A percentile compares a stretch with the other conserved stretches of the same genome.
phyloP scores from a whole-genome alignment of 2,888 invertebrate genomes.

The Exocentrus adspersus region DNA sequence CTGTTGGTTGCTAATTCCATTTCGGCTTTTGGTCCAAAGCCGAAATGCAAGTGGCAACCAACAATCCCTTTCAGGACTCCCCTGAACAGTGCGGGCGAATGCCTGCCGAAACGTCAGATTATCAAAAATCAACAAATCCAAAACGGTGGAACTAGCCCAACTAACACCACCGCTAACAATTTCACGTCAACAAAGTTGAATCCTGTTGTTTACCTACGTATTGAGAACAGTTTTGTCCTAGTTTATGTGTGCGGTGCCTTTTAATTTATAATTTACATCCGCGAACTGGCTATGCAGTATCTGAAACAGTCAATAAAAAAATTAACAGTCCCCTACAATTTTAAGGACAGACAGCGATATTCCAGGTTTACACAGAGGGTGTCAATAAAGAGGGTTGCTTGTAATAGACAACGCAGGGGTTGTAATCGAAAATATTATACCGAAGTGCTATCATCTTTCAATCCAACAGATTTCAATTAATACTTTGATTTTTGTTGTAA shows the following conservation, averaged over 20 bases:
- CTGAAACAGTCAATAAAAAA: constrained; percentile 31
- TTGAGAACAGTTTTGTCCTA: not conserved
- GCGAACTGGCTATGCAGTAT: constrained; percentile 18
- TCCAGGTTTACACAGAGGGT: constrained; percentile 34
- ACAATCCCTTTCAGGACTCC: too few relatives aligned
- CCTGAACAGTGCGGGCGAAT: too few relatives aligned
- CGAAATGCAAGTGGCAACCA: too few relatives aligned
- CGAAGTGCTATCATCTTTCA: not conserved
- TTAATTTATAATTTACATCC: too few relatives aligned
- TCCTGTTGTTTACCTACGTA: not conserved
- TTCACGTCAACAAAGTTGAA: too few relatives aligned
- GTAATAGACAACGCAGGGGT: constrained; percentile 27
- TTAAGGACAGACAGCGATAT: constrained; percentile 30
- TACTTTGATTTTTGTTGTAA: not conserved
- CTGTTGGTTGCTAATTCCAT: too few relatives aligned
- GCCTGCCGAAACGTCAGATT: too few relatives aligned
- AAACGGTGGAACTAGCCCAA: too few relatives aligned
- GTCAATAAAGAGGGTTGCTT: constrained; percentile 25
- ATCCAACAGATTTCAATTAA: not conserved
- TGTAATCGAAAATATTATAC: not conserved
- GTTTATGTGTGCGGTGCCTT: too few relatives aligned
- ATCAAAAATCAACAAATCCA: too few relatives aligned
- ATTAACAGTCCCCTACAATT: constrained; percentile 27
- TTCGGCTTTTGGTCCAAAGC: too few relatives aligned
- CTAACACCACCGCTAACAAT: too few relatives aligned